Conservation (phyloP, 2,113 vertebrate species). For the Plotosus lineatus region DNA sequence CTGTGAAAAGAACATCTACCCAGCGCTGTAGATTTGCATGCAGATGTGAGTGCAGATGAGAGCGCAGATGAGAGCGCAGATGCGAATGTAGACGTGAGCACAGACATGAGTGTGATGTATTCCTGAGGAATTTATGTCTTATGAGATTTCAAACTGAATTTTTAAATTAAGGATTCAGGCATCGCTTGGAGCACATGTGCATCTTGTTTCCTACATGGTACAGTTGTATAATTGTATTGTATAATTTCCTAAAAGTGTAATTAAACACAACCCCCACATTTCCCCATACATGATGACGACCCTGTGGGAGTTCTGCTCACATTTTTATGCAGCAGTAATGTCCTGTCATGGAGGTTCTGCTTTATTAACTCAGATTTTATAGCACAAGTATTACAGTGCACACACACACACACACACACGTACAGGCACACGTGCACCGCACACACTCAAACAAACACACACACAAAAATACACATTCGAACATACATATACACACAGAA, state of each 20-base stretch:
- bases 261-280: not conserved
- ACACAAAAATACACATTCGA: no score
- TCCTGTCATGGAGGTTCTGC: constrained; percentile 63
- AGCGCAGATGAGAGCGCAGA: no score
- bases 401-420: not conserved
- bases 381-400: constrained; percentile 46
- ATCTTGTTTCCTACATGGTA: no score
- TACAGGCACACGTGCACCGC: not conserved
- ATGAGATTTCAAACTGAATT: not conserved
- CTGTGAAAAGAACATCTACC: no score
- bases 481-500: no score
- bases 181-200: not conserved
- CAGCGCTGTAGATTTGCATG: no score
- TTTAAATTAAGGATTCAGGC: not conserved
- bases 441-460: not conserved
- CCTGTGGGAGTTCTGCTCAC: not conserved
- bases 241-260: no score
- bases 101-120: not conserved
- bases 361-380: constrained; percentile 69
- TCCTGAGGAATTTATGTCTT: not conserved
- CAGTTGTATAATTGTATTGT: no score
- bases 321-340: constrained; percentile 67
- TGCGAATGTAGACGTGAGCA: no score
- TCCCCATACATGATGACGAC: not conserved
- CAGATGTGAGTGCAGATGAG: no score